Conservation (phyloP, 2,888 invertebrate genomes). For the Heliconius aoede region DNA sequence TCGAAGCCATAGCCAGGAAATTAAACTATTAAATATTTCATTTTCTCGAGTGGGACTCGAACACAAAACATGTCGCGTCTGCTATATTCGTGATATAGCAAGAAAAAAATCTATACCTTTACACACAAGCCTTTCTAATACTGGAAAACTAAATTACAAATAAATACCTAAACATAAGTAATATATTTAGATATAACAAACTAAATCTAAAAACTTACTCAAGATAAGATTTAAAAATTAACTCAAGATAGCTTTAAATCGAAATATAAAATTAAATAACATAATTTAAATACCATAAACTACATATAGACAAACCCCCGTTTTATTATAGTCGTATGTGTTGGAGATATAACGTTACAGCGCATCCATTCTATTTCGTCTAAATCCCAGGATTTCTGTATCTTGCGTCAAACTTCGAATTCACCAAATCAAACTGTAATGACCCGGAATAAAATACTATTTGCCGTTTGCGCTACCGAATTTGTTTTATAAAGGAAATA, state of each 20-base stretch:
- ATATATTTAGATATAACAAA: background rate
- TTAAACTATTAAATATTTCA: too few species aligned
- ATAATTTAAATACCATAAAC: constrained; percentile 22
- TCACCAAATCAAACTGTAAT: constrained; percentile 51
- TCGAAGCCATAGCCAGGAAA: too few species aligned
- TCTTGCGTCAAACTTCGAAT: constrained; percentile 49
- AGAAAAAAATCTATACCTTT: too few species aligned
- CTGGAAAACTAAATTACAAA: background rate
- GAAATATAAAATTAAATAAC: background rate
- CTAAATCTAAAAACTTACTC: too few species aligned
- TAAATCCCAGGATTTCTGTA: constrained; percentile 48
- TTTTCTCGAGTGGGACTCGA: too few species aligned
- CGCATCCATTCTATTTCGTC: constrained; percentile 46
- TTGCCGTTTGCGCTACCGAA: constrained; percentile 41
- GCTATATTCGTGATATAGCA: too few species aligned
- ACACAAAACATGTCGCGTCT: too few species aligned
- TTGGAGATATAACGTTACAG: constrained; percentile 44
- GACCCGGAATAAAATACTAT: constrained; percentile 49
- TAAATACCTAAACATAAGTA: background rate
- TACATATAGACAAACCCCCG: constrained; percentile 6
- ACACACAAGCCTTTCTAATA: too few species aligned
- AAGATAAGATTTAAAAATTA: too few species aligned
- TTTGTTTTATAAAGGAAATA: constrained; percentile 47
- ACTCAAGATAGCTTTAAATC: background rate
- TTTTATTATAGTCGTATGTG: constrained; percentile 13